A percentile compares a stretch with the other conserved stretches of the same genome.
phyloP scores from a whole-genome alignment of 2,888 invertebrate genomes.

The Dendrolimus houi region DNA sequence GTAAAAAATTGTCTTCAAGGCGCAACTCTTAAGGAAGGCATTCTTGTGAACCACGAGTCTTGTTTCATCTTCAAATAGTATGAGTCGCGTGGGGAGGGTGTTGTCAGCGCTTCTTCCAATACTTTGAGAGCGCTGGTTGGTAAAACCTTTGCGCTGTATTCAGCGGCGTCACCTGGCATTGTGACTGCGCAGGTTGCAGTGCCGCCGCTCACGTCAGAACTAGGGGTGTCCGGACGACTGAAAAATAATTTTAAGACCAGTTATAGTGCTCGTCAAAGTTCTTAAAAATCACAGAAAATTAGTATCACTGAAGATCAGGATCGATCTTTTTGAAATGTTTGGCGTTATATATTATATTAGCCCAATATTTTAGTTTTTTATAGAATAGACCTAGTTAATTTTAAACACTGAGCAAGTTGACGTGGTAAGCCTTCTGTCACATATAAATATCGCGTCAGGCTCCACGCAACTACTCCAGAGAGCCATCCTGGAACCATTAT shows the following conservation, averaged over 20 bases:
- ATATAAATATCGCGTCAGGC: too few relatives aligned
- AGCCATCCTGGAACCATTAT: too few relatives aligned
- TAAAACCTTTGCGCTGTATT: constrained; percentile 79
- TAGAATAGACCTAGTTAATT: too few relatives aligned
- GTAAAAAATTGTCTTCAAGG: constrained; percentile 24
- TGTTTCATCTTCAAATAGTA: constrained; percentile 69
- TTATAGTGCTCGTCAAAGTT: too few relatives aligned
- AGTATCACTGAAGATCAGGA: too few relatives aligned
- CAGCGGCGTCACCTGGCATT: constrained; percentile 77
- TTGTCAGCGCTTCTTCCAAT: constrained; percentile 78
- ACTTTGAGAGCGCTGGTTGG: constrained; percentile 77
- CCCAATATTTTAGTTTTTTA: too few relatives aligned
- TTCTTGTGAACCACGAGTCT: constrained; percentile 70
- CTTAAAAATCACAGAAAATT: too few relatives aligned
- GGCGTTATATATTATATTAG: too few relatives aligned
- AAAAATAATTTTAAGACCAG: constrained; percentile 9
- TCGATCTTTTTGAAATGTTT: too few relatives aligned
- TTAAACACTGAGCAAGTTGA: too few relatives aligned
- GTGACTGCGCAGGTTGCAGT: constrained; percentile 65
- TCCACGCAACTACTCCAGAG: too few relatives aligned
- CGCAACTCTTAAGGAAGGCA: constrained; percentile 64
- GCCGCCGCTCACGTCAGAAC: constrained; percentile 53
- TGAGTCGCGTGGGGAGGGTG: constrained; percentile 71
- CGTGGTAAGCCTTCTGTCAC: too few relatives aligned
- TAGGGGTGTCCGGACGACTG: constrained; percentile 69